Percentiles rank a stretch among this genome's conserved stretches.
phyloP scores from a whole-genome alignment of 2,888 invertebrate genomes.

The Pyrrhosoma nymphula region DNA sequence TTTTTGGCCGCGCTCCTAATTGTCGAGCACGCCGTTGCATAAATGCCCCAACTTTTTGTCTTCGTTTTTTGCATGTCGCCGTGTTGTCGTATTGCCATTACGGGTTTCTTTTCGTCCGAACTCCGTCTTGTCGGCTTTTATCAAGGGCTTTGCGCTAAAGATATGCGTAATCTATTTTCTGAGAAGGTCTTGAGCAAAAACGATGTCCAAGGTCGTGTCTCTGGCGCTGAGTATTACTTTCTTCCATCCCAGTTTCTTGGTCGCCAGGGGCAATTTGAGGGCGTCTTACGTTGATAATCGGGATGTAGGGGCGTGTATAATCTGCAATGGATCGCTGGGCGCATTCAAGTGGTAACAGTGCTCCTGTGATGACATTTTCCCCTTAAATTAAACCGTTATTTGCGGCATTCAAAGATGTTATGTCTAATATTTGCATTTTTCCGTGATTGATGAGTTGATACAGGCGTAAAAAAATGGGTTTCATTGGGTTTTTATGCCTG shows the following conservation, averaged over 20 bases:
- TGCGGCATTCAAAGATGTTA: too few relatives aligned
- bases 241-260: background rate
- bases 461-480: too few relatives aligned
- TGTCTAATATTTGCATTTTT: too few relatives aligned
- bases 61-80: background rate
- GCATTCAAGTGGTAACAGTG: too few relatives aligned
- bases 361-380: too few relatives aligned
- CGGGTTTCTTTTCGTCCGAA: background rate
- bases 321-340: background rate
- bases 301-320: background rate
- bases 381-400: too few relatives aligned
- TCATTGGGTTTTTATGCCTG: too few relatives aligned
- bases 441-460: too few relatives aligned
- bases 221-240: background rate
- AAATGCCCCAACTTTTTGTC: background rate
- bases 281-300: background rate
- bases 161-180: conserved; percentile 8
- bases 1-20: background rate
- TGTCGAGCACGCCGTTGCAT: background rate
- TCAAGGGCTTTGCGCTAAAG: background rate
- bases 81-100: background rate
- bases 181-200: background rate
- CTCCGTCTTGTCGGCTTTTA: conserved; percentile 11
- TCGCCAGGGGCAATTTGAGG: background rate
- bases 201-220: background rate